Conservation (phyloP, 2,888 invertebrate species). For the Phaedon cochleariae region DNA sequence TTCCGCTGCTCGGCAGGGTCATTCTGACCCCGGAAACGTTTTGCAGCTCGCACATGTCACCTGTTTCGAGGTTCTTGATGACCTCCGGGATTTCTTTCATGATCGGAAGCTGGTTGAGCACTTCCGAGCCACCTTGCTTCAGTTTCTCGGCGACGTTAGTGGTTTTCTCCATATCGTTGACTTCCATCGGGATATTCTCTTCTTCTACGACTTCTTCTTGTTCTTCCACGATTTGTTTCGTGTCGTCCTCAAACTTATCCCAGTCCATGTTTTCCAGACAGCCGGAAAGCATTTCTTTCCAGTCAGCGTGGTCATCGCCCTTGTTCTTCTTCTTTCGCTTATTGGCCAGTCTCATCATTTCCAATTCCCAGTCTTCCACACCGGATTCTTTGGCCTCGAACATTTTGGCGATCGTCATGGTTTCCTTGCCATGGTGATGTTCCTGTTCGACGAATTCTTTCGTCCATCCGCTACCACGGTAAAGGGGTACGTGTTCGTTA, state of each 20-base stretch:
- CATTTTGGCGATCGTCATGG: conserved; percentile 70
- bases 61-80: conserved; percentile 69
- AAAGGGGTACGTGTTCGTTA: conserved; percentile 49
- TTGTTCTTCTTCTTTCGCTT: conserved; percentile 57
- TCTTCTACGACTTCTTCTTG: conserved; percentile 66
- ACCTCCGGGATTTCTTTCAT: conserved; percentile 71
- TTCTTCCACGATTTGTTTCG: conserved; percentile 75
- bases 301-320: conserved; percentile 54
- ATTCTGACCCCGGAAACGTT: conserved; percentile 70
- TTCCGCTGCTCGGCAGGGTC: conserved; percentile 64
- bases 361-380: conserved; percentile 59
- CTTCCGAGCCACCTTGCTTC: conserved; percentile 63
- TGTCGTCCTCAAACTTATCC: conserved; percentile 74
- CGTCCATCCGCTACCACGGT: conserved; percentile 61
- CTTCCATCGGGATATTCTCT: conserved; percentile 62
- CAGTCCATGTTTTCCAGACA: conserved; percentile 70
- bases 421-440: conserved; percentile 59
- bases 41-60: conserved; percentile 67
- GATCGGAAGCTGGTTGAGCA: conserved; percentile 68
- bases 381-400: conserved; percentile 62
- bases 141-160: conserved; percentile 69
- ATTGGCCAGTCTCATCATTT: conserved; percentile 58
- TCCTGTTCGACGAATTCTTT: conserved; percentile 64
- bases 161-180: conserved; percentile 68
- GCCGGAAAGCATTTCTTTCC: conserved; percentile 65